Base-by-base conservation (phyloP, 2,113 vertebrate species). In the Odobenus rosmarus region DNA sequence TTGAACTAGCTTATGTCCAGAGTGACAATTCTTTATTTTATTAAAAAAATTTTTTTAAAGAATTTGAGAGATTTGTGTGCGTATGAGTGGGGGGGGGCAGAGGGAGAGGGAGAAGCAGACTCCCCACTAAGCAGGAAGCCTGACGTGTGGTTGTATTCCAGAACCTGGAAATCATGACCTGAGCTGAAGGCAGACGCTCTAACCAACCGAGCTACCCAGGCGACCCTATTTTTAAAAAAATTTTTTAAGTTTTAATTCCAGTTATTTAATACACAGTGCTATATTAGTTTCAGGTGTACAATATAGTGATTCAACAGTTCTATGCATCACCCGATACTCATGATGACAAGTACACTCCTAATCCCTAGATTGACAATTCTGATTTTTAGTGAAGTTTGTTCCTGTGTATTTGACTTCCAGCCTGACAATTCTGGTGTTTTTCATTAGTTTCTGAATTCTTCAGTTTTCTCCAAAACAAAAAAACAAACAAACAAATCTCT, bases 321-420 rank as follows among this genome's bases (percentile, higher is more conserved):
- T 13, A 28, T 46, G 72, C 39, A 28, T 76, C 39, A 46, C 39
- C 72, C 3, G 1, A 7, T 76, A 28, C 3, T 46, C 39, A 28
- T 46, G 12, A 9, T 46, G 6, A 28, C 24, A 76, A 46, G 72
- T 76, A 46, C 39, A 16, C 72, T 76, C 24, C 24, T 46, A 76
- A 76, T 46, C 39, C 71, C n/a, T 46, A 62, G 16, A 81, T 24
- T 95, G 36, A 69, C 59, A 51, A 1, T 92, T 95, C 21, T 94
- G 13, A 83, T 57, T 88, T 91, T 96, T 88, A 84, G 36, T 62
- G 84, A 69, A 64, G 28, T 88, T 96, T 94, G 24, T 79, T 96
- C 94, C 26, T 84, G 18, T 61, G 71, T 71, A 4, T 72, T 24
- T 46, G 76, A 94, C 77, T 88, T 61, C 6, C 7, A 72, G 51